A percentile compares a stretch with the other conserved stretches of the same genome.
Conservation (phyloP, 2,113 vertebrate genomes). For the Passer montanus region DNA sequence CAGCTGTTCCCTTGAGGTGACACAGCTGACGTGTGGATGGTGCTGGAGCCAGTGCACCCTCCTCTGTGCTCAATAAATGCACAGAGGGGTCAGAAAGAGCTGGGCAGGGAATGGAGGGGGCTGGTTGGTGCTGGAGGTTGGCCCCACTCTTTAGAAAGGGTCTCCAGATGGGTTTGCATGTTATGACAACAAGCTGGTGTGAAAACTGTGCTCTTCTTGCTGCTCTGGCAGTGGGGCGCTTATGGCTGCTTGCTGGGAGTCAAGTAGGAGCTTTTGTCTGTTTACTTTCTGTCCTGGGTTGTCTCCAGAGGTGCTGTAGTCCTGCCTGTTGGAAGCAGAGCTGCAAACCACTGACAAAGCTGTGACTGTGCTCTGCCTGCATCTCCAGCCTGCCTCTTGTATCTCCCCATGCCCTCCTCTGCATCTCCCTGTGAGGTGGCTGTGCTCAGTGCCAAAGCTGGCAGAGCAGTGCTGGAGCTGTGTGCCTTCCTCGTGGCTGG, state of each 20-base stretch:
- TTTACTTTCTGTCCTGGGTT: neutral
- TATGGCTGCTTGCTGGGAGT: neutral
- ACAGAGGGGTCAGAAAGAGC: neutral
- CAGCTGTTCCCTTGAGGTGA: neutral
- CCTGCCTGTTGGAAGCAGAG: neutral
- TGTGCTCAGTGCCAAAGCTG: neutral
- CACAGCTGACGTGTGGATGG: neutral
- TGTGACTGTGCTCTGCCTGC: neutral
- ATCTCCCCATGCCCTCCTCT: neutral
- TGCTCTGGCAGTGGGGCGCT: accelerated
- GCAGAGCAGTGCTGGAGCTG: neutral
- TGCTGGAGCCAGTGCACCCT: neutral
- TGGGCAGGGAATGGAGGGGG: neutral
- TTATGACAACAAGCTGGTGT: neutral
- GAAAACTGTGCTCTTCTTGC: neutral
- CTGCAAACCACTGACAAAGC: neutral
- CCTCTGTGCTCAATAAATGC: neutral
- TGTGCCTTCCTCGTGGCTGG: accelerated
- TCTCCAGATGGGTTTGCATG: neutral
- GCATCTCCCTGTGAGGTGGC: neutral
- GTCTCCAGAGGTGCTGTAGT: neutral
- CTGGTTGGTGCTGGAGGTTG: neutral
- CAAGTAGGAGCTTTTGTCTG: neutral
- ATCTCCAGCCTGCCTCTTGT: neutral
- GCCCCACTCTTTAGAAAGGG: neutral